A percentile compares a stretch with the other conserved stretches of the same genome.
Evolutionary conservation across 2,113 vertebrate species (phyloP).

Genomic region (Pelecanoides urinatrix): DNA sequence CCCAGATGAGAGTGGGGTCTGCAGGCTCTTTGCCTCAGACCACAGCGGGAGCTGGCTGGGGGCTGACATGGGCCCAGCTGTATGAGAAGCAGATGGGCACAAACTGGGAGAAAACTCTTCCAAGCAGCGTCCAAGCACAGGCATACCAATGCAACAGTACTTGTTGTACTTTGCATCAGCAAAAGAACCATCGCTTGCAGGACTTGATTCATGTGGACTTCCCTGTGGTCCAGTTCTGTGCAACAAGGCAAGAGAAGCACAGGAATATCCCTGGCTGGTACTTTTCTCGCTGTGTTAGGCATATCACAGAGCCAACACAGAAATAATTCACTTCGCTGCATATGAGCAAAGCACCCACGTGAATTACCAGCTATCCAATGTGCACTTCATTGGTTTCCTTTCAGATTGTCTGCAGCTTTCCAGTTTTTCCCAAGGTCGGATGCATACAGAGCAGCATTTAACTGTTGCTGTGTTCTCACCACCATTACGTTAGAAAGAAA

Average conservation of each 20-base stretch:
- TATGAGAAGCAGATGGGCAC: neutral
- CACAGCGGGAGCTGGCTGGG: neutral
- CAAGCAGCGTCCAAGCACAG: neutral
- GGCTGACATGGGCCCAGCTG: neutral
- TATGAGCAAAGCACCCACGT: neutral
- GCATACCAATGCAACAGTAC: neutral
- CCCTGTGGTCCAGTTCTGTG: neutral
- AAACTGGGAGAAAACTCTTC: neutral
- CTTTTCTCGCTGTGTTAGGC: neutral
- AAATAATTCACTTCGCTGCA: neutral
- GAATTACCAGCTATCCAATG: neutral
- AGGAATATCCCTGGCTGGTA: neutral
- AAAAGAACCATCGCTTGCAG: neutral
- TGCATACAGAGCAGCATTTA: neutral
- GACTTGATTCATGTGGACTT: neutral
- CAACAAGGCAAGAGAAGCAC: neutral
- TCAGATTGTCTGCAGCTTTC: neutral
- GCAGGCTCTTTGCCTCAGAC: neutral
- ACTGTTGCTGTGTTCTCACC: neutral
- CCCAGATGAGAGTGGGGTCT: neutral
- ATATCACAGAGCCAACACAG: neutral
- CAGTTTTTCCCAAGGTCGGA: neutral
- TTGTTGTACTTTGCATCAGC: neutral
- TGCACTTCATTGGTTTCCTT: neutral
- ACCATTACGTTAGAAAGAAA: neutral